Percentiles rank a stretch among this genome's conserved stretches.
Conservation (phyloP, 2,797 vertebrate species). For the Euthynnus affinis region DNA sequence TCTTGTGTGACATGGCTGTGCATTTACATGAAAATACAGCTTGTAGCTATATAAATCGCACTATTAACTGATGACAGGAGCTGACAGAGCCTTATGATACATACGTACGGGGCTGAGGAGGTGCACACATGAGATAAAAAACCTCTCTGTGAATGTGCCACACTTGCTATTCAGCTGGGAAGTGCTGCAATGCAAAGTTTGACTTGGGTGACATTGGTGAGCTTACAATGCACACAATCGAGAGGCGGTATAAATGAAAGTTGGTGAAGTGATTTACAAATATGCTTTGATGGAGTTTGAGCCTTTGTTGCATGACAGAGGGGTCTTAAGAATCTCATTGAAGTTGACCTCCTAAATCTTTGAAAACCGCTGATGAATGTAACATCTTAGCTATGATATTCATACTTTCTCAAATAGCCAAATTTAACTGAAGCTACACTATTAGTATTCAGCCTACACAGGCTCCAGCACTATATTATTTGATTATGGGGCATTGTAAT, state of each 20-base stretch:
- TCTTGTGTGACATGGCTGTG: conserved; percentile 71
- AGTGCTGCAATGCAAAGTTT: conserved; percentile 27
- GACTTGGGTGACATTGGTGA: conserved; percentile 41
- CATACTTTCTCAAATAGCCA: conserved; percentile 27
- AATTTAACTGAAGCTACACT: conserved; percentile 6
- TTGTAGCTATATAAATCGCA: conserved; percentile 75
- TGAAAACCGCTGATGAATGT: conserved; percentile 17
- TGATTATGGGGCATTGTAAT: conserved; percentile 17
- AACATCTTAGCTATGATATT: conserved; percentile 27
- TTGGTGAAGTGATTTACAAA: conserved; percentile 37
- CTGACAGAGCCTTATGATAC: conserved; percentile 65
- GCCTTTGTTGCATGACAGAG: conserved; percentile 13
- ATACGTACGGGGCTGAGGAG: conserved; percentile 3
- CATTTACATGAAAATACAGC: conserved; percentile 77
- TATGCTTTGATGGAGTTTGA: conserved; percentile 28
- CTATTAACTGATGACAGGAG: conserved; percentile 74
- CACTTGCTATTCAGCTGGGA: conserved; percentile 42
- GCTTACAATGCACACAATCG: conserved; percentile 25
- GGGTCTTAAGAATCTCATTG: conserved; percentile 24
- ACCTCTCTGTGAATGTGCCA: conserved; percentile 25
- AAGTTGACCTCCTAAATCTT: conserved; percentile 20
- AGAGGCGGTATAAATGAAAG: conserved; percentile 41
- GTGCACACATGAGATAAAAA: conserved; percentile 27
- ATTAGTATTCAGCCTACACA: conserved; percentile 30
- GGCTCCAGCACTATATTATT: conserved; percentile 3